Base-by-base conservation (phyloP, 2,113 vertebrate genomes). In the Cyprinodon tularosa region DNA sequence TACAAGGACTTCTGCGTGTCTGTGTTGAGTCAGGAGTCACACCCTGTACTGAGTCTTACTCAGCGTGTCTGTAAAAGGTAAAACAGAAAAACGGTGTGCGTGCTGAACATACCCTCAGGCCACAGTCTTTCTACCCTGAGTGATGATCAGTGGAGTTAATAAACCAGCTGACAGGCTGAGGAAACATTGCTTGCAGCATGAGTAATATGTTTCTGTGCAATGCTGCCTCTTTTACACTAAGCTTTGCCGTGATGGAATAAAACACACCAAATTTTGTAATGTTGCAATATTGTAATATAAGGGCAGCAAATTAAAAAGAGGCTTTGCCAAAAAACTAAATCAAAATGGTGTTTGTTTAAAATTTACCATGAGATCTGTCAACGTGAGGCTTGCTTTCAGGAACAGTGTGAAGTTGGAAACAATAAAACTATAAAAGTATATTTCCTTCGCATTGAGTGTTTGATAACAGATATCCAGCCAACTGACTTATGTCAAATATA, bases 41-140 rank as follows among this genome's bases (percentile, higher is more conserved):
- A 87, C 92, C 92, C 83, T 90, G 84, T 75, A 80, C 82, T 67
- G 84, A 66, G 48, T 77, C 37, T 90, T 86, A 88, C 78, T 91
- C 86, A 92, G 83, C 71, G 44, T 76, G 84, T 89, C 88, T 86
- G 84, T 2, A 13, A 22, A 44, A 71, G 11, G n/a, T 69, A 63
- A 81, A 72, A 67, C 75, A 87, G 82, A 65, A 69, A 77, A 4
- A 50, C 37, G 0, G 22, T 67, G 66, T 61, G 29, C 29, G 76
- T 68, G 76, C 83, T 86, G 50, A 76, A 36, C 45, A 12, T 39
- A 65, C 63, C 90, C 85, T 71, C 7, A 0, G 88, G 89, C 65
- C 69, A 66, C 50, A 1, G 10, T 70, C 83, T 85, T 77, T 85
- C 36, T 62, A 64, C 67, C 73, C 66, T 29, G 47, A 66, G 62